A percentile compares a stretch with the other conserved stretches of the same genome.
Conservation (phyloP, 2,888 invertebrate species). For the Rotaria socialis region DNA sequence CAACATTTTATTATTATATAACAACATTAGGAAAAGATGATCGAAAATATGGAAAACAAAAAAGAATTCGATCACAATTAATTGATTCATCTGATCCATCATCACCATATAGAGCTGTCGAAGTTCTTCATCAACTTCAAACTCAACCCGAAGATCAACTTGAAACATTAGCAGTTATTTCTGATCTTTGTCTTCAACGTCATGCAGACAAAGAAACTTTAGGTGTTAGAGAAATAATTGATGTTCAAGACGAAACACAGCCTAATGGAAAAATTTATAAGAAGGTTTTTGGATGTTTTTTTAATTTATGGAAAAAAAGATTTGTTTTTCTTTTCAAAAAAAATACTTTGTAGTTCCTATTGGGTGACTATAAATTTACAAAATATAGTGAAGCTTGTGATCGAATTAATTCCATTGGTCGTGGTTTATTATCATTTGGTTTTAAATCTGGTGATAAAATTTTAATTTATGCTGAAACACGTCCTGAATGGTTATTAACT, state of each 20-base stretch:
- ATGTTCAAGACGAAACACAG: slow-evolving; percentile 88
- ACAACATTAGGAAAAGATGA: slow-evolving; percentile 15
- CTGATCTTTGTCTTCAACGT: slow-evolving; percentile 1
- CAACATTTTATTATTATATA: background rate
- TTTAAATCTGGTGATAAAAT: slow-evolving; percentile 68
- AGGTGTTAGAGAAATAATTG: slow-evolving; percentile 79
- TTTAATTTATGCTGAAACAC: slow-evolving; percentile 91
- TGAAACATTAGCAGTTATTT: background rate
- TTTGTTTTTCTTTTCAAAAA: background rate
- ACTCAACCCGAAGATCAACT: background rate
- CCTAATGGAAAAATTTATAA: slow-evolving; percentile 89
- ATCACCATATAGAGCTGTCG: background rate
- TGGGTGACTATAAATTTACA: slow-evolving; percentile 88
- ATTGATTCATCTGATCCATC: background rate
- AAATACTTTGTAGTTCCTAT: slow-evolving; percentile 67
- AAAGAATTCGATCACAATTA: background rate
- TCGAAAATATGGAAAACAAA: background rate
- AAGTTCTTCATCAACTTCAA: background rate
- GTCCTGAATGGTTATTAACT: slow-evolving; percentile 94
- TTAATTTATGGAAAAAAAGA: background rate
- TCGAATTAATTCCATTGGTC: slow-evolving; percentile 73
- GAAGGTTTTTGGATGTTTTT: slow-evolving; percentile 65
- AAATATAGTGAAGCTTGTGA: slow-evolving; percentile 73
- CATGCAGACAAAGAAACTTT: slow-evolving; percentile 36
- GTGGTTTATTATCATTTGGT: slow-evolving; percentile 69